phyloP scores from a whole-genome alignment of 1,140 invertebrate species.

The Drosophila nannoptera region DNA sequence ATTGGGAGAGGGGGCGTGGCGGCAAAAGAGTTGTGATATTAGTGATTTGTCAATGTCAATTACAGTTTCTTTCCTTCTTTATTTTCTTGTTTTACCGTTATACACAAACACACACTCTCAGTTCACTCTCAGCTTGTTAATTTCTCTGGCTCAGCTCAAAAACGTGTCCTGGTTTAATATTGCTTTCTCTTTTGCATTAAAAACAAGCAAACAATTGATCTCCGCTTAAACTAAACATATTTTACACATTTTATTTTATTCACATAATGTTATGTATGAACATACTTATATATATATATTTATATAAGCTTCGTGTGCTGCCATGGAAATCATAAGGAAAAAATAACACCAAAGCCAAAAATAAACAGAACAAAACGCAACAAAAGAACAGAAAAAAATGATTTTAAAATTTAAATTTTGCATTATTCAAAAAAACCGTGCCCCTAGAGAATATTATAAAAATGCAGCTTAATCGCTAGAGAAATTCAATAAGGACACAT shows the following conservation, averaged over 20 bases:
- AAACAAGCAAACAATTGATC: slow-evolving; percentile 66
- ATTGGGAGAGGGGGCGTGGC: slow-evolving; percentile 6
- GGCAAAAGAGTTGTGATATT: slow-evolving; percentile 34
- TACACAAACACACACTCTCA: slow-evolving; percentile 31
- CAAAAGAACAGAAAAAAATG: slow-evolving; percentile 24
- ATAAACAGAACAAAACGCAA: slow-evolving; percentile 25
- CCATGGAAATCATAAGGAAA: slow-evolving; percentile 47
- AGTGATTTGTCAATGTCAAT: slow-evolving; percentile 21
- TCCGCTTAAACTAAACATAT: slow-evolving; percentile 46
- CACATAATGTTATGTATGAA: slow-evolving; percentile 11
- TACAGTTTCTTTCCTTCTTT: not conserved
- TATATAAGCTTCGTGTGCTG: slow-evolving; percentile 31
- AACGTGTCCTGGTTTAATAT: slow-evolving; percentile 38
- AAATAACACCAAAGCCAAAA: slow-evolving; percentile 65
- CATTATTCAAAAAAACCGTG: slow-evolving; percentile 29
- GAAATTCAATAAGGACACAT: slow-evolving; percentile 73
- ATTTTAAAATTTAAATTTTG: not conserved
- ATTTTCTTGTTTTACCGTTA: slow-evolving; percentile 33
- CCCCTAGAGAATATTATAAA: slow-evolving; percentile 43
- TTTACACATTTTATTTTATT: not conserved
- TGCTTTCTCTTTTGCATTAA: slow-evolving; percentile 11
- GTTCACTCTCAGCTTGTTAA: slow-evolving; percentile 14
- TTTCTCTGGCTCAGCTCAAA: slow-evolving; percentile 54
- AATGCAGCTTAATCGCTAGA: slow-evolving; percentile 52
- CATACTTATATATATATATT: slow-evolving; percentile 13